Base-by-base conservation (phyloP, 1,140 invertebrate species). In the Limonius californicus region DNA sequence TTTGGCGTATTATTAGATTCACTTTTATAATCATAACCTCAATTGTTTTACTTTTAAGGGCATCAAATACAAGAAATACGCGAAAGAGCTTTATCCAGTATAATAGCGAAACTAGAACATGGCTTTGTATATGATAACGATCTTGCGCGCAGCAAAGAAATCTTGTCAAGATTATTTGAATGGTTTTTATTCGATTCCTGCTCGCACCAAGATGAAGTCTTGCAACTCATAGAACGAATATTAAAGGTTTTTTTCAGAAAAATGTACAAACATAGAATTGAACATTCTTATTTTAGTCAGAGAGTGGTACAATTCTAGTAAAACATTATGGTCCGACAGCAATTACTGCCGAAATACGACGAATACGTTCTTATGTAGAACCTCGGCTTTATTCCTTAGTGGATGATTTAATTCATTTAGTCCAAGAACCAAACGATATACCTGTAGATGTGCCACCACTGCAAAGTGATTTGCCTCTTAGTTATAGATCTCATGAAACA, bases 41-140 rank as follows among this genome's bases (percentile, higher is more conserved):
- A 66, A 63, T 11, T 2, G 11, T 59, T 21, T 32, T 50, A 61
- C 56, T 50, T 50, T 62, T n/a, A 57, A 75, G 75, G 68, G 3
- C 75, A 76, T 60, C 69, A 71, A 68, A 68, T 76, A 18, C 63
- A 63, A 66, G 75, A 76, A 72, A 76, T 76, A n/a, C 50, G 75
- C 47, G 69, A 75, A 67, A 62, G 75, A 54, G 74, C 75, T 9
- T 62, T 76, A 16, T 47, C 67, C n/a, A 72, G 71, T 56, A 69
- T 76, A 23, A 54, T 70, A 42, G 73, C 74, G 1, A 76, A 76
- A 62, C 50, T 76, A 12, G 68, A 76, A 7, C 68, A 72, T 56
- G 73, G 74, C 16, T 71, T 70, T 59, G 30, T 58, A 20, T 74
- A 72, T 32, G 70, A 76, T 47, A 73, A 73, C 65, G 72, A 73